Evolutionary conservation across 2,888 invertebrate species (phyloP).

Genomic region (Agrypnus murinus): DNA sequence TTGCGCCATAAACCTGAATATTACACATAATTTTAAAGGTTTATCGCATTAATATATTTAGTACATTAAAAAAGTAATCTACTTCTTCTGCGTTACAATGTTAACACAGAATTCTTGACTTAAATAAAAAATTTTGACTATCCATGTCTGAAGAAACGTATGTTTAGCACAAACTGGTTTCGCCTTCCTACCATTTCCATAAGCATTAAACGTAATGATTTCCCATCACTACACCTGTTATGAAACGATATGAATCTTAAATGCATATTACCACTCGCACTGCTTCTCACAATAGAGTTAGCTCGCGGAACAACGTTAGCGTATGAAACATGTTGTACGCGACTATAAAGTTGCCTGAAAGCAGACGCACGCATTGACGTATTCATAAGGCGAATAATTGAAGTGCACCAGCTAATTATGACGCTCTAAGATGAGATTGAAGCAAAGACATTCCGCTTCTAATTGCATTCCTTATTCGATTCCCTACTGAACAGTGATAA

Average conservation of each 20-base stretch:
- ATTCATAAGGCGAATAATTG: conserved; percentile 50
- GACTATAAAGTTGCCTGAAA: conserved; percentile 27
- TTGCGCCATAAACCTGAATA: no score
- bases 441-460: conserved; percentile 66
- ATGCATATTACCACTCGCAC: conserved; percentile 27
- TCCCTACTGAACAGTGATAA: conserved; percentile 64
- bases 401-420: conserved; percentile 55
- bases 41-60: no score
- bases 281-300: conserved; percentile 7
- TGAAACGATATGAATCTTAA: conserved; percentile 35
- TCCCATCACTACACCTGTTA: conserved; percentile 30
- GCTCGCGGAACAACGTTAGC: background rate
- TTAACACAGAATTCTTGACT: no score
- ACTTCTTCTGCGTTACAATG: no score
- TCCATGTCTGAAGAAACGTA: no score
- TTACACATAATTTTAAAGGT: no score
- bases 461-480: conserved; percentile 68
- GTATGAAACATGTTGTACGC: conserved; percentile 25
- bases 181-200: no score
- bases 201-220: background rate
- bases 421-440: conserved; percentile 60
- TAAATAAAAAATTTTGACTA: no score
- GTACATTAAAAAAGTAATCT: no score
- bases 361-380: conserved; percentile 36
- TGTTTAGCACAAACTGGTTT: no score